A percentile compares a stretch with the other conserved stretches of the same genome.
phyloP scores from a whole-genome alignment of 2,888 invertebrate species.

The Polyommatus icarus region DNA sequence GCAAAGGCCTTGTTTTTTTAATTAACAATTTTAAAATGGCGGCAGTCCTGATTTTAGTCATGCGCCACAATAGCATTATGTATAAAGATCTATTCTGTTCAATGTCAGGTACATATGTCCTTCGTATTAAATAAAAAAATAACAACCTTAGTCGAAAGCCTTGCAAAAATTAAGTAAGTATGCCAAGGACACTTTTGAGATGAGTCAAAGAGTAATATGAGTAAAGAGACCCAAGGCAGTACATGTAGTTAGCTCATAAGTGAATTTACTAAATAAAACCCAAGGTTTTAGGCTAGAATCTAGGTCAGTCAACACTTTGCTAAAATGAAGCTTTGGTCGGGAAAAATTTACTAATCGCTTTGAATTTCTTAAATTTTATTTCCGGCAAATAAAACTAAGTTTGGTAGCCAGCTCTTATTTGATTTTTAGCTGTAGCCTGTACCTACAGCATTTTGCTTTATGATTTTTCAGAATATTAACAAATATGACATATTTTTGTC shows the following conservation, averaged over 20 bases:
- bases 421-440: neutral
- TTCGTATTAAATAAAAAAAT: constrained; percentile 23
- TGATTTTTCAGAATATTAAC: neutral
- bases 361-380: neutral
- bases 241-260: constrained; percentile 41
- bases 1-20: no score
- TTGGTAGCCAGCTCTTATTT: neutral
- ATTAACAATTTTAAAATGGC: no score
- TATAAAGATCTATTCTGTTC: neutral
- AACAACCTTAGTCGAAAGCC: constrained; percentile 37
- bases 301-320: constrained; percentile 30
- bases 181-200: constrained; percentile 63
- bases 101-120: constrained; percentile 26
- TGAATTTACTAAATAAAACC: constrained; percentile 45
- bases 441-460: neutral
- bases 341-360: neutral
- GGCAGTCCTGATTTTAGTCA: no score
- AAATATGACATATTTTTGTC: no score
- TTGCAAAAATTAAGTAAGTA: constrained; percentile 53
- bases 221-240: constrained; percentile 49
- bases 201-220: constrained; percentile 43
- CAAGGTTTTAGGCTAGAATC: constrained; percentile 36
- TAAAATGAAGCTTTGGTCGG: constrained; percentile 1
- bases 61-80: no score
- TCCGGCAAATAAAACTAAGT: neutral